These are phyloP conservation scores for Acromyrmex echinatior DNA, from an alignment of 1,140 invertebrate species.

Conservation along the genomic window DNA sequence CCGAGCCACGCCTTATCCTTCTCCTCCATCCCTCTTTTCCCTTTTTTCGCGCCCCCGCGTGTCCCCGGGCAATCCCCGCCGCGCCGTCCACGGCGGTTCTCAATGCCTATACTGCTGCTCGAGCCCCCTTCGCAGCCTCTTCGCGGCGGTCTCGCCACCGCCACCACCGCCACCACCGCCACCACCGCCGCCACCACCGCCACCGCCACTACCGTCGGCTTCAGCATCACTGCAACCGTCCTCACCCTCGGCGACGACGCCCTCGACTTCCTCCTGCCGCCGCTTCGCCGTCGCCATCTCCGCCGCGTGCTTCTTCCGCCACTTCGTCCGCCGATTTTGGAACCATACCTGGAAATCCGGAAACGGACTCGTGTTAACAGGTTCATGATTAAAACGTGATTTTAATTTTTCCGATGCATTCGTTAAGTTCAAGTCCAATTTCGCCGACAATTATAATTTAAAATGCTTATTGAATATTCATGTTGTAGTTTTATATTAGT, in stretches of 20 bases:
- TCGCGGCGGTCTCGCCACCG: no score
- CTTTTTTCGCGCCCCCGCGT: conserved; percentile 67
- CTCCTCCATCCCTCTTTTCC: conserved; percentile 55
- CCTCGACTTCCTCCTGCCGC: conserved; percentile 97
- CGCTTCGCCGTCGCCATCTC: conserved; percentile 99
- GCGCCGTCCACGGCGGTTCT: conserved; percentile 65
- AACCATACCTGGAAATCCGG: conserved; percentile 96
- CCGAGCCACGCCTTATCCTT: conserved; percentile 62
- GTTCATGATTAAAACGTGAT: conserved; percentile 8
- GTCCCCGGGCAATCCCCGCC: conserved; percentile 74
- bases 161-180: conserved; percentile 78
- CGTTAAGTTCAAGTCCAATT: not conserved
- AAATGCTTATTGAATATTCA: conserved; percentile 23
- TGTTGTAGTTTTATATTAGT: conserved; percentile 7
- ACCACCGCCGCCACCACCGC: conserved; percentile 89
- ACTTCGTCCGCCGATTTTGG: conserved; percentile 99
- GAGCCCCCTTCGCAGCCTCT: conserved; percentile 84
- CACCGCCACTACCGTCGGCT: conserved; percentile 90
- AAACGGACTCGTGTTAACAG: conserved; percentile 20
- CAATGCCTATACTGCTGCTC: conserved; percentile 86
- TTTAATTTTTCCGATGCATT: conserved; percentile 17
- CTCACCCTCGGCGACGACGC: conserved; percentile 89
- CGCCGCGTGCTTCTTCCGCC: conserved; percentile 99
- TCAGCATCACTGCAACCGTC: conserved; percentile 90
- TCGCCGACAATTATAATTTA: conserved; percentile 6